phyloP scores from a whole-genome alignment of 2,797 vertebrate species.

The Myotis myotis region DNA sequence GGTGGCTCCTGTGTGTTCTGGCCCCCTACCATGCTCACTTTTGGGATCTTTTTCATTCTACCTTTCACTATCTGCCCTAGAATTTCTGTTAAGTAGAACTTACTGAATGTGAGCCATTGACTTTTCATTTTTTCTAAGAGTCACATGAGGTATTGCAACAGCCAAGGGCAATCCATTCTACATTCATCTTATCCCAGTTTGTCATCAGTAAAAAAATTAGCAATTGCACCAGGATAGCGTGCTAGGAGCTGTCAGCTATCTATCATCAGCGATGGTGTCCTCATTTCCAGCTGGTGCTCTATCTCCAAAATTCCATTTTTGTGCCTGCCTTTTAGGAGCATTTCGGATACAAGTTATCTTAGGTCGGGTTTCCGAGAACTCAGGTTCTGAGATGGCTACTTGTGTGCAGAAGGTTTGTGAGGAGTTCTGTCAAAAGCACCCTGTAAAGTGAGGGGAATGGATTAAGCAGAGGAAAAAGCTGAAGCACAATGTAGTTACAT shows the following conservation, averaged over 20 bases:
- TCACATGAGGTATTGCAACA: not conserved
- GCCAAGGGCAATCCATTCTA: not conserved
- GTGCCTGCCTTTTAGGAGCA: not conserved
- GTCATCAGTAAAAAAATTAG: not conserved
- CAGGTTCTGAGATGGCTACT: not conserved
- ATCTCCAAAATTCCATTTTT: not conserved
- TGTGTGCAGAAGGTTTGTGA: not conserved
- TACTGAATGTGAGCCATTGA: not conserved
- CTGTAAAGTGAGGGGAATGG: not conserved
- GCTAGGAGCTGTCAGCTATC: not conserved
- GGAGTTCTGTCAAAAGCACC: not conserved
- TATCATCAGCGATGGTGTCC: not conserved
- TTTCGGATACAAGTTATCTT: not conserved
- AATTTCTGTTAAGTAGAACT: not conserved
- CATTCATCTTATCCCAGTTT: not conserved
- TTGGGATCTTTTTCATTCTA: not conserved
- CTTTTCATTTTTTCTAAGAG: not conserved
- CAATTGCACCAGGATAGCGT: not conserved
- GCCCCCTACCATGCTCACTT: not conserved
- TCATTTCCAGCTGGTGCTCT: not conserved
- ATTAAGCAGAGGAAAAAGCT: not conserved
- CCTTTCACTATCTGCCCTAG: not conserved
- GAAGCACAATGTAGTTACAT: not conserved
- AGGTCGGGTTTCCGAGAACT: not conserved
- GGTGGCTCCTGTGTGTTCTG: not conserved